A percentile compares a stretch with the other conserved stretches of the same genome.
These are phyloP conservation scores for Eulacestoma nigropectus DNA, from an alignment of 2,113 vertebrate genomes.

Conservation along the genomic window DNA sequence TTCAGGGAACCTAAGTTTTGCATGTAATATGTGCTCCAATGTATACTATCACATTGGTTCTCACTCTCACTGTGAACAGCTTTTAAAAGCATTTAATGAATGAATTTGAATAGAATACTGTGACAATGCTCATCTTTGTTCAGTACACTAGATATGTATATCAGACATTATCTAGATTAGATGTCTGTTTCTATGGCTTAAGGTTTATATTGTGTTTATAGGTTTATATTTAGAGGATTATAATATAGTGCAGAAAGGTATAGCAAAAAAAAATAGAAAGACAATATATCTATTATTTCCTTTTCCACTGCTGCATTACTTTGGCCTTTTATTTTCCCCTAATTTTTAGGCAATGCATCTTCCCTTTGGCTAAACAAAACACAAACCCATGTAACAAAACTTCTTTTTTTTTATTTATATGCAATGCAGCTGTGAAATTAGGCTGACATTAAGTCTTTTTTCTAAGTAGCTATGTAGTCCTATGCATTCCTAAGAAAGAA, in stretches of 20 bases:
- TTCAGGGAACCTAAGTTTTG: neutral
- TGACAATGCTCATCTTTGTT: neutral
- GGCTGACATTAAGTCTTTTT: neutral
- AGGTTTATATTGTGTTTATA: neutral
- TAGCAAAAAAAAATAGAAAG: neutral
- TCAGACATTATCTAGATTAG: neutral
- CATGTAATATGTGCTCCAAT: neutral
- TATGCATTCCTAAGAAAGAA: neutral
- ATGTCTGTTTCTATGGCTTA: neutral
- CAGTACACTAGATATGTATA: neutral
- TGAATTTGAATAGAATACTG: neutral
- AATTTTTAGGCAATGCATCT: neutral
- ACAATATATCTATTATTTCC: neutral
- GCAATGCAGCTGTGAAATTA: neutral
- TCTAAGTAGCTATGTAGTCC: neutral
- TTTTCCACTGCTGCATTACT: neutral
- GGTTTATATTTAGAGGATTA: neutral
- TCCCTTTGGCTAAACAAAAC: neutral
- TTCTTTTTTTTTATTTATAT: neutral
- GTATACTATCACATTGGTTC: neutral
- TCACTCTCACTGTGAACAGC: neutral
- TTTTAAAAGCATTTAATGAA: neutral
- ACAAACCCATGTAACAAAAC: neutral
- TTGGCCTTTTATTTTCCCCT: neutral
- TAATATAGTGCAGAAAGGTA: neutral